Evolutionary conservation across 1,140 invertebrate species (phyloP).

Genomic region (Drosophila punjabiensis): DNA sequence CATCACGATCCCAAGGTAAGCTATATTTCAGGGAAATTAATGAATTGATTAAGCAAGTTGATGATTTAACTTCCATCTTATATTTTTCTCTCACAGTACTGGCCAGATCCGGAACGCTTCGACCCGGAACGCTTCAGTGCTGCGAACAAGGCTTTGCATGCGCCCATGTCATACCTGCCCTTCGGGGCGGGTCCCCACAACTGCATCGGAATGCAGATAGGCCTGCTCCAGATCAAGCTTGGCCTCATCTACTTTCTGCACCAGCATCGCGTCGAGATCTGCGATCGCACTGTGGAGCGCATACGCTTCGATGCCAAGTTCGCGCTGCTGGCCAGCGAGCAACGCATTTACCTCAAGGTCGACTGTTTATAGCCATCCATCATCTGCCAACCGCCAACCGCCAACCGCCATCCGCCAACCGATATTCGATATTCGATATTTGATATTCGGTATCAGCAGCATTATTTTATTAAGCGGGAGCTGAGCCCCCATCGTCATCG

Average conservation of each 20-base stretch:
- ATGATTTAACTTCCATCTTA: neutral
- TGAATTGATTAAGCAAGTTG: neutral
- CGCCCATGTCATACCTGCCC: constrained; percentile 86
- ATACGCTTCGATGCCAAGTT: constrained; percentile 75
- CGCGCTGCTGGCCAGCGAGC: constrained; percentile 73
- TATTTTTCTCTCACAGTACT: constrained; percentile 56
- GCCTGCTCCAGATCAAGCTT: constrained; percentile 86
- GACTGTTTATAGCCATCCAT: constrained; percentile 66
- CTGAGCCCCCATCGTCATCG: constrained; percentile 27
- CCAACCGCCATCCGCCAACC: constrained; percentile 1
- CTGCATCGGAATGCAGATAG: constrained; percentile 88
- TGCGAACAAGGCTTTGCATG: constrained; percentile 65
- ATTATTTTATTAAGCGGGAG: constrained; percentile 26
- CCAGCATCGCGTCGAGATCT: constrained; percentile 75
- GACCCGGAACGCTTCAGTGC: constrained; percentile 82
- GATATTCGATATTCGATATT: neutral
- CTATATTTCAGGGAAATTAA: neutral
- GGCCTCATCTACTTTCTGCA: constrained; percentile 83
- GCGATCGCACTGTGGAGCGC: constrained; percentile 72
- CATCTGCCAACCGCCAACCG: constrained; percentile 2
- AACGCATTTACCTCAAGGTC: constrained; percentile 78
- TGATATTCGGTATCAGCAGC: constrained; percentile 11
- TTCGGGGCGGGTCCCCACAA: constrained; percentile 88
- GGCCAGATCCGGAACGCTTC: constrained; percentile 83
- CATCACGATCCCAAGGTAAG: constrained; percentile 78